Base-by-base conservation (phyloP, 2,888 invertebrate genomes). In the Oithona nana region DNA sequence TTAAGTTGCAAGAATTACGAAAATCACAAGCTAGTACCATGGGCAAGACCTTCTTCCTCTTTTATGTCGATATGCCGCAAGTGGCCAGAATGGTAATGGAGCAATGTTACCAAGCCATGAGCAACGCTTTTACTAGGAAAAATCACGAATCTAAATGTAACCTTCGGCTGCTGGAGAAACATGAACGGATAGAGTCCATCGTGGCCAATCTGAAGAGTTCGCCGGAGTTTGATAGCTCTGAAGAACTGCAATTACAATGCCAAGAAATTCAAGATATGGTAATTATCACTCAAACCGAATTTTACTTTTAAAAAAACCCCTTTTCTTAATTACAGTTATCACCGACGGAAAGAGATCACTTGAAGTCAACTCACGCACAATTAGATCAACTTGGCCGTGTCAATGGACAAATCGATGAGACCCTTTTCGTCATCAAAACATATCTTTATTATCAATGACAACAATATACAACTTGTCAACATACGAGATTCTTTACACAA, bases 401-500 rank as follows among this genome's bases (percentile, higher is more conserved):
- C 28, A 22, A 24, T 2, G 59, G 49, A 24, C 59, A 59, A 50
- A 26, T 59, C 1, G 59, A 59, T 50, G 59, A 59, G 11, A 59
- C 59, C 24, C 24, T 59, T 16, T 49, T 59, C 24, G 48, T 59
- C 2, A 50, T 59, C 20, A 29, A 59, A 20, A n/a, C 28, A 13
- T 59, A 50, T 28, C 49, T 59, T 26, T 16, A 54, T 16, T 39
- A 39, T 39, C 6, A 39, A 6, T 11, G 16, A 39, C 39, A 11
- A 16, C 16, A 39, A 39, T 39, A 39, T 11, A 39, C 16, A 39
- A 39, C n/a, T n/a, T n/a, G n/a, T n/a, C n/a, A n/a, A n/a, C 39
- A 39, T 39, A 39, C 16, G 8, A 54, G 54, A 2, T 26, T 26
- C 29, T 77, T 80, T 4, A 83, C 78, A 69, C 74, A 71, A 66